Base-by-base conservation (phyloP, 2,113 vertebrate species). In the Daubentonia madagascariensis region DNA sequence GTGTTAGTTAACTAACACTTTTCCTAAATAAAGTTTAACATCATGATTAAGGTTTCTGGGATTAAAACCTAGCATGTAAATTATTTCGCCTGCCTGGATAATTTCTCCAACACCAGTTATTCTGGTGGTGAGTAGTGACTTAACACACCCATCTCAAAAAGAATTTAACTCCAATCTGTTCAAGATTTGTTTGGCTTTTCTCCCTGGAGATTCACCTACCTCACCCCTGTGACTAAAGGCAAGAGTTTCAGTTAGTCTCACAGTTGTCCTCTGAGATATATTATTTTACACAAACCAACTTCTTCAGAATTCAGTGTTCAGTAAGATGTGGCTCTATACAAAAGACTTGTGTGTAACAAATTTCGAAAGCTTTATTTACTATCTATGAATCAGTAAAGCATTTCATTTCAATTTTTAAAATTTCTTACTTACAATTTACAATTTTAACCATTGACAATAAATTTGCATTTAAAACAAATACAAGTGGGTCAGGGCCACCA, bases 401-500 rank as follows among this genome's bases (percentile, higher is more conserved):
- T 45, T 6, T 95, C 63, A 96, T 73, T 63, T 96, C 96, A 96
- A 93, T 85, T 92, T 92, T 78, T 96, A 76, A 97, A 96, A 97
- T 98, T n/a, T 90, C 97, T 76, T 91, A 97, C 99, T 99, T 99
- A 99, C 99, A 99, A 98, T 99, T 99, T 96, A 99, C 99, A 78
- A 99, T 99, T 98, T 99, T 99, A 98, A 99, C 99, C 99, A 99
- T 99, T 94, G 99, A 99, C 95, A 99, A 99, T 97, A 99, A 99
- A 99, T 99, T 99, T 76, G 99, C 99, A 90, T 99, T 99, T 97
- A 99, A 99, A 97, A 99, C 99, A 80, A 99, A 99, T 28, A 99
- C 99, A 98, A 99, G 99, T 32, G 99, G 99, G 96, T 99, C 99
- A 20, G 99, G 99, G 52, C 99, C 99, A 35, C 99, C 99, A 96